Evolutionary conservation across 2,888 invertebrate species (phyloP), one percentile per base, ranked within the genome.

Genomic region (Phorcus lineatus): DNA sequence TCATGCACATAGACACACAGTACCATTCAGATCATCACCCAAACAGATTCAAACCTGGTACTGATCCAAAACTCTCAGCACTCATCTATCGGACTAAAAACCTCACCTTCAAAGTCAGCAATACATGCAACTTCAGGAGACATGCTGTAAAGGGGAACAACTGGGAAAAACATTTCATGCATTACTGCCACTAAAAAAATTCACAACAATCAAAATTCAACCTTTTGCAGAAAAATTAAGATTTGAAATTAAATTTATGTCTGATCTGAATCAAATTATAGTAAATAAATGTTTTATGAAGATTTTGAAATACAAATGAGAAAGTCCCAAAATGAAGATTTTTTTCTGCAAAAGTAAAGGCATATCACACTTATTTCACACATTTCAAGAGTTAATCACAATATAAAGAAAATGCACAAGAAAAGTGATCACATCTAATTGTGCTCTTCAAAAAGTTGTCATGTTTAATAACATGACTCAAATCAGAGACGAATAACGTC

Each of bases 101-200:
- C 47, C 47, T 47, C 13, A 47, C 47, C 47, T 47, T 47, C 47
- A 47, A 47, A 1, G 47, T 47, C 47, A 13, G 47, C 47, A 47
- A 47, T 9, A 3, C 57, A 57, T 57, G 57, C 57, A 57, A 57
- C 19, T 57, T 70, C 70, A 36, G 70, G 36, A 70, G 36, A 70
- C 70, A 70, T 70, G 70, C 70, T 70, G 70, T 36, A 70, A 47
- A 17, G 70, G 70, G 62, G 62, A 62, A 62, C 28, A 70, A 70
- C 36, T 31, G 70, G 70, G 70, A 17, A 31, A 70, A 36, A 57
- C 22, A 57, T 24, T n/a, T 70, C 70, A 70, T 70, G 70, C 70
- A 70, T 70, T 36, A 70, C 70, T 70, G 70, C 70, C 70, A 70
- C 70, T 36, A 17, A 31, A n/a, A 67, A 62, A 62, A 6, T 62